Conservation (phyloP, 1,140 invertebrate genomes). For the Drosophila guanche region DNA sequence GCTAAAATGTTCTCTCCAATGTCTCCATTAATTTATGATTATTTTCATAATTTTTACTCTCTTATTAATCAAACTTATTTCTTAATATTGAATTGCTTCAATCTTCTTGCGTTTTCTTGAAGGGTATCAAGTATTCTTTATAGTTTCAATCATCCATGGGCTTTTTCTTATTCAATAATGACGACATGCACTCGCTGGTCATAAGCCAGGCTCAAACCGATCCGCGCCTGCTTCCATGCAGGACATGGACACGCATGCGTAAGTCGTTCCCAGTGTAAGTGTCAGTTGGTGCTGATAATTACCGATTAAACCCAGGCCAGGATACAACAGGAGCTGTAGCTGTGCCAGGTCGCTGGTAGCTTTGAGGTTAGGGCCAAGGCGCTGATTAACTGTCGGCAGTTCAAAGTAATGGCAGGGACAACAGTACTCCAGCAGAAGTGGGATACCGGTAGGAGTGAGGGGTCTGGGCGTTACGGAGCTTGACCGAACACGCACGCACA, state of each 20-base stretch:
- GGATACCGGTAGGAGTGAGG: background rate
- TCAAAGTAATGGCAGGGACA: conserved; percentile 51
- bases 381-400: conserved; percentile 77
- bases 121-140: conserved; percentile 3
- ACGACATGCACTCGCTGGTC: conserved; percentile 60
- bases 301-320: conserved; percentile 62
- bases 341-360: background rate
- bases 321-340: conserved; percentile 55
- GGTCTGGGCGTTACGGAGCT: background rate
- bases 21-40: too few relatives aligned
- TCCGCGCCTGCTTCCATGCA: conserved; percentile 20
- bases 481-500: conserved; percentile 69
- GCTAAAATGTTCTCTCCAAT: too few relatives aligned
- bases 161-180: conserved; percentile 46
- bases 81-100: too few relatives aligned
- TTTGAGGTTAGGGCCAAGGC: conserved; percentile 53
- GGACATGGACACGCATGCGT: conserved; percentile 74
- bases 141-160: background rate
- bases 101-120: too few relatives aligned
- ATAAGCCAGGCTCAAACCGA: conserved; percentile 43
- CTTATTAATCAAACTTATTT: too few relatives aligned
- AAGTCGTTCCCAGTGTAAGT: conserved; percentile 77
- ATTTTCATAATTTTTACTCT: too few relatives aligned
- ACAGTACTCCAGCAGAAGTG: conserved; percentile 13
- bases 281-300: conserved; percentile 78